Percentiles rank a stretch among this genome's conserved stretches.
Evolutionary conservation across 1,140 invertebrate species (phyloP).

Genomic region (Calliphora vicina): DNA sequence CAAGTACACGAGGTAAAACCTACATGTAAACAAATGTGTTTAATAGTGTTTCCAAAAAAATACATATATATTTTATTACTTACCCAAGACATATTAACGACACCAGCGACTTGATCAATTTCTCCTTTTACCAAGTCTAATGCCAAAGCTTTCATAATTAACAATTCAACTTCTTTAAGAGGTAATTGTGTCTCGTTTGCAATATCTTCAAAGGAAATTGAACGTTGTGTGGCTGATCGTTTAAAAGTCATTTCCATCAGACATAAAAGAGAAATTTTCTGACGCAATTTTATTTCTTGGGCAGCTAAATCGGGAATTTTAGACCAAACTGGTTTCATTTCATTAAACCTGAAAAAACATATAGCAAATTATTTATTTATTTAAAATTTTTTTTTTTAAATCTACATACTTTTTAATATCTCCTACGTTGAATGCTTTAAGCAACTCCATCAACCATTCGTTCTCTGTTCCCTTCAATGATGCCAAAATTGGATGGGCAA

Average conservation of each 20-base stretch:
- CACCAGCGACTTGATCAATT: conserved; percentile 90
- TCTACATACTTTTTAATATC: conserved; percentile 73
- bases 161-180: conserved; percentile 87
- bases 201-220: conserved; percentile 92
- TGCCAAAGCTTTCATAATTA: conserved; percentile 98
- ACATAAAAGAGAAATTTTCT: conserved; percentile 95
- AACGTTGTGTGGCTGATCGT: conserved; percentile 74
- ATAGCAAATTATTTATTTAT: neutral
- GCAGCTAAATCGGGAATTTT: conserved; percentile 86
- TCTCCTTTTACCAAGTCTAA: conserved; percentile 91
- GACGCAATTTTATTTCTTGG: conserved; percentile 82
- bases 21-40: conserved; percentile 47
- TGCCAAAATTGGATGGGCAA: conserved; percentile 93
- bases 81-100: conserved; percentile 84
- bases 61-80: conserved; percentile 7
- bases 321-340: conserved; percentile 81
- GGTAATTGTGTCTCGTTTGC: conserved; percentile 84
- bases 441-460: conserved; percentile 88
- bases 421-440: conserved; percentile 93
- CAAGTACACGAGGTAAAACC: conserved; percentile 90
- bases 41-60: no score
- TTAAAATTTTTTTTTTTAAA: no score
- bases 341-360: conserved; percentile 74
- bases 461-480: conserved; percentile 83
- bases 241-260: conserved; percentile 94